Conservation (phyloP, 2,797 vertebrate species). For the Aphelocoma californica region DNA sequence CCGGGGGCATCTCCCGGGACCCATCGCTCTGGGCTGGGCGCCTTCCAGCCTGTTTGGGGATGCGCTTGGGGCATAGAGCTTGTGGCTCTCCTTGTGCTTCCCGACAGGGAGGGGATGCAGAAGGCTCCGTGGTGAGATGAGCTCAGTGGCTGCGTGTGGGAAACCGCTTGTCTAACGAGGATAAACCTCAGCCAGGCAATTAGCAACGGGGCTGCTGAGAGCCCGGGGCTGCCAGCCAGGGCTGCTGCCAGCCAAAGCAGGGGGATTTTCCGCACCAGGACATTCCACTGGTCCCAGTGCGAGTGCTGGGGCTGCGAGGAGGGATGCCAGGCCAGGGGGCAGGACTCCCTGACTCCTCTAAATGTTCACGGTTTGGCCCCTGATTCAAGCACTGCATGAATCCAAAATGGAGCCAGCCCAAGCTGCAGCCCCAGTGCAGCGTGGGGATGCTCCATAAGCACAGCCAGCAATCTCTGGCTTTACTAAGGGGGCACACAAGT, state of each 20-base stretch:
- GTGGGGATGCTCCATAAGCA: not conserved
- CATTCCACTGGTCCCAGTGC: not conserved
- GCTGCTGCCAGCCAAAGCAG: not conserved
- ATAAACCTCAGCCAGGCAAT: not conserved
- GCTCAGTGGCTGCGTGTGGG: rapidly evolving
- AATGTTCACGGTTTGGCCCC: not conserved
- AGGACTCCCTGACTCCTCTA: not conserved
- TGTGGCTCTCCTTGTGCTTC: not conserved
- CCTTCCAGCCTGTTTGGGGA: not conserved
- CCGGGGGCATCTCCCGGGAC: not conserved
- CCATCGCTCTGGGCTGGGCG: rapidly evolving
- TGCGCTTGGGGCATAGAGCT: not conserved
- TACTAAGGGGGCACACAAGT: not conserved
- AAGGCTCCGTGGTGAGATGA: not conserved
- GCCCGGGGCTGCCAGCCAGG: not conserved
- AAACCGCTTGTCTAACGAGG: rapidly evolving
- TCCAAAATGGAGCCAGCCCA: not conserved
- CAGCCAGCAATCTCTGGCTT: not conserved
- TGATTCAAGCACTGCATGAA: not conserved
- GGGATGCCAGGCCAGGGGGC: not conserved
- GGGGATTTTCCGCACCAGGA: not conserved
- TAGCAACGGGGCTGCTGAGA: rapidly evolving
- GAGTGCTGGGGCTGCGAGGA: not conserved
- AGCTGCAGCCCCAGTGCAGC: not conserved
- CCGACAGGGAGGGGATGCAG: not conserved